phyloP scores from a whole-genome alignment of 1,140 invertebrate genomes.

The Drosophila kanapiae region DNA sequence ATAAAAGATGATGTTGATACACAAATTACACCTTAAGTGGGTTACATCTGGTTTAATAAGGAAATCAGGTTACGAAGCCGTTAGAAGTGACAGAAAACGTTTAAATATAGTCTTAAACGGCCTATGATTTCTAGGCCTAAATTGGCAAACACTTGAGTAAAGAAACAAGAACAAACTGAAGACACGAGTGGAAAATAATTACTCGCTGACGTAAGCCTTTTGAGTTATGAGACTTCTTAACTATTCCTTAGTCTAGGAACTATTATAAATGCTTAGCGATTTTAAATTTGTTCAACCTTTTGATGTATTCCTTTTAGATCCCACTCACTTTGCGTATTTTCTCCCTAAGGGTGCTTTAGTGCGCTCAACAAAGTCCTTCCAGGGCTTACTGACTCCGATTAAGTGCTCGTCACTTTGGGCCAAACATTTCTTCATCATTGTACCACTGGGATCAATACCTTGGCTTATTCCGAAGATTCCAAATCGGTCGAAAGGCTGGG shows the following conservation, averaged over 20 bases:
- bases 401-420: conserved; percentile 53
- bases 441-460: conserved; percentile 37
- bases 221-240: background rate
- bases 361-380: conserved; percentile 64
- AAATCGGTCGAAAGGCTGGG: conserved; percentile 28
- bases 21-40: background rate
- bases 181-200: background rate
- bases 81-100: background rate
- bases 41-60: background rate
- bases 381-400: conserved; percentile 59
- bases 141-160: conserved; percentile 6
- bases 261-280: background rate
- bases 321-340: conserved; percentile 52
- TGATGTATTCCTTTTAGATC: background rate
- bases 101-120: background rate
- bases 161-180: conserved; percentile 11
- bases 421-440: conserved; percentile 55
- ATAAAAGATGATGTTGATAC: too few species aligned
- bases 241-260: background rate
- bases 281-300: background rate
- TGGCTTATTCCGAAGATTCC: conserved; percentile 31
- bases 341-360: conserved; percentile 51
- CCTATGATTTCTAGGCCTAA: background rate
- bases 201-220: background rate
- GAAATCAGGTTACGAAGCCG: background rate